A percentile compares a stretch with the other conserved stretches of the same genome.
Evolutionary conservation across 1,140 invertebrate species (phyloP).

Genomic region (Ceratitis capitata): DNA sequence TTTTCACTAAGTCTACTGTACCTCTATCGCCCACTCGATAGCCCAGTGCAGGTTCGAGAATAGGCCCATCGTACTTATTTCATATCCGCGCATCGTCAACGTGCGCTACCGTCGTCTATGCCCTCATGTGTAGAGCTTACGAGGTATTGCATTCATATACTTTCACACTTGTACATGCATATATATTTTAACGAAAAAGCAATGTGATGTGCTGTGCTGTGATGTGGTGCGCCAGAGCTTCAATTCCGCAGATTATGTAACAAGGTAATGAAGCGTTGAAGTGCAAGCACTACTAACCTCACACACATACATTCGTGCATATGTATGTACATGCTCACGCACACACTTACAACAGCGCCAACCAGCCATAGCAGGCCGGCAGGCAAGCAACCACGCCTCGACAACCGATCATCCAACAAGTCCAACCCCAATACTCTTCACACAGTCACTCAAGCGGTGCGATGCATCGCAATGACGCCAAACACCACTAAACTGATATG

Average conservation of each 20-base stretch:
- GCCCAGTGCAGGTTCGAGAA: no score
- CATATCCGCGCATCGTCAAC: background rate
- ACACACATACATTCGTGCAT: background rate
- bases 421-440: background rate
- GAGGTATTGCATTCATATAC: background rate
- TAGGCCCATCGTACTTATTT: no score
- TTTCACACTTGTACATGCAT: no score
- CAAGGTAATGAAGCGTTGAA: conserved; percentile 20
- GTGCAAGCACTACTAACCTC: background rate
- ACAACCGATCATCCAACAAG: background rate
- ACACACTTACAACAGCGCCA: background rate
- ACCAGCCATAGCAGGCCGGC: background rate
- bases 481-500: background rate
- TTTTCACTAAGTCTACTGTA: no score
- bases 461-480: background rate
- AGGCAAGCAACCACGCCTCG: background rate
- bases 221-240: background rate
- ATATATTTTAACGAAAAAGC: no score
- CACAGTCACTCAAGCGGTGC: background rate
- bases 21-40: no score
- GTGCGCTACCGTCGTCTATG: background rate
- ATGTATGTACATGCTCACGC: no score
- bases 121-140: background rate
- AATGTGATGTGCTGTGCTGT: background rate
- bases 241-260: conserved; percentile 37